phyloP scores from a whole-genome alignment of 2,797 vertebrate species.

The Emys orbicularis region DNA sequence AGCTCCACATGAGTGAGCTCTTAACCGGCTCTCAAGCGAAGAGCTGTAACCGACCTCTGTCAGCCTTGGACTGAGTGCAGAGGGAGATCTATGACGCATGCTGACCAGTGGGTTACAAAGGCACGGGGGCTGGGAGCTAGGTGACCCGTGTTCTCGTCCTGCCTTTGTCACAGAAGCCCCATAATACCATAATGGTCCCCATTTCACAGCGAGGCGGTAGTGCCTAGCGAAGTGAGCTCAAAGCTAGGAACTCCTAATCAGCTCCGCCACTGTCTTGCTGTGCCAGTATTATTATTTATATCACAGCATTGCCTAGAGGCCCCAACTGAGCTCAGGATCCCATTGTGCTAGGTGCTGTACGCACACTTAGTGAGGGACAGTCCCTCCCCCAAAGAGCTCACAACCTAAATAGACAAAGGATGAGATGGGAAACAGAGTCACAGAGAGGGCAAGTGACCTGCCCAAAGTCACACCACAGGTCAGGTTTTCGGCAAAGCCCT shows the following conservation, averaged over 20 bases:
- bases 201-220: not conserved
- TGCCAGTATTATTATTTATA: not conserved
- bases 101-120: not conserved
- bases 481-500: not conserved
- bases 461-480: too few species aligned
- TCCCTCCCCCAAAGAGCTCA: not conserved
- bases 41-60: too few species aligned
- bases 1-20: too few species aligned
- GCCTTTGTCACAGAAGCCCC: not conserved
- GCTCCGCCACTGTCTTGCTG: not conserved
- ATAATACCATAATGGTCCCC: not conserved
- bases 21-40: too few species aligned
- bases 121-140: rapidly evolving
- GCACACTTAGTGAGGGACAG: rapidly evolving
- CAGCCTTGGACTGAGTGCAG: not conserved
- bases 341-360: not conserved
- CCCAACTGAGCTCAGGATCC: not conserved
- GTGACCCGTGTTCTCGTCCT: not conserved
- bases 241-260: not conserved
- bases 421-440: not conserved
- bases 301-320: not conserved
- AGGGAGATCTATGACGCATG: rapidly evolving
- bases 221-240: not conserved
- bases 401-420: not conserved
- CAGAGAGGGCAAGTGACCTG: not conserved